phyloP scores from a whole-genome alignment of 2,888 invertebrate genomes.

The Caenorhabditis sinica region DNA sequence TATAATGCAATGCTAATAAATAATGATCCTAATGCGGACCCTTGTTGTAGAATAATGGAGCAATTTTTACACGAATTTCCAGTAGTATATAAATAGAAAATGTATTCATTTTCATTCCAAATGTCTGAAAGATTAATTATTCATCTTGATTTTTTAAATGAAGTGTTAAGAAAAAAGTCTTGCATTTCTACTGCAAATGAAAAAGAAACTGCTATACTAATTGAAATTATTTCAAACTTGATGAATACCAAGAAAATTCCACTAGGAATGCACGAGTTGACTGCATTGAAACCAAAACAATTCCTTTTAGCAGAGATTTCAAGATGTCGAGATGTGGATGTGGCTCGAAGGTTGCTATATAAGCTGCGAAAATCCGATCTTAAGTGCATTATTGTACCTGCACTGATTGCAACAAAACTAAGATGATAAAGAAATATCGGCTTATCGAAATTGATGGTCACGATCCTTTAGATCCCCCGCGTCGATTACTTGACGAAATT shows the following conservation, averaged over 20 bases:
- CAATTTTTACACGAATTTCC: constrained; percentile 8
- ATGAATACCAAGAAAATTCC: constrained; percentile 4
- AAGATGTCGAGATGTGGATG: constrained; percentile 1
- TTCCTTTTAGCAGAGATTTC: neutral
- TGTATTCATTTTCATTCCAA: too few species aligned
- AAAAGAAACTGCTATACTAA: neutral
- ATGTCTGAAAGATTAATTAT: constrained; percentile 11
- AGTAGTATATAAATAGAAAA: constrained; percentile 3
- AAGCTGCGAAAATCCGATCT: neutral
- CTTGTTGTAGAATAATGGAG: constrained; percentile 1
- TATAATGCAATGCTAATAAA: constrained; percentile 10
- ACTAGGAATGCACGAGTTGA: neutral
- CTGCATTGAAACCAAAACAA: neutral
- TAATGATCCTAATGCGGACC: too few species aligned
- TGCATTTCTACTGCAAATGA: neutral
- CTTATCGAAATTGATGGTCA: constrained; percentile 18
- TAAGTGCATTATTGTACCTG: neutral
- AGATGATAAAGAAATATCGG: constrained; percentile 11
- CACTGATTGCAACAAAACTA: constrained; percentile 9
- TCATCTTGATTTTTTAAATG: constrained; percentile 10
- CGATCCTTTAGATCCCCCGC: neutral
- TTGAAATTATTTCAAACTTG: constrained; percentile 11
- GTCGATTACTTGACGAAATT: neutral
- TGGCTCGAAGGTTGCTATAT: constrained; percentile 4
- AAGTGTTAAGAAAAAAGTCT: neutral